Evolutionary conservation across 2,113 vertebrate species (phyloP), one percentile per base, ranked within the genome.

Genomic region (Syrrhaptes paradoxus): DNA sequence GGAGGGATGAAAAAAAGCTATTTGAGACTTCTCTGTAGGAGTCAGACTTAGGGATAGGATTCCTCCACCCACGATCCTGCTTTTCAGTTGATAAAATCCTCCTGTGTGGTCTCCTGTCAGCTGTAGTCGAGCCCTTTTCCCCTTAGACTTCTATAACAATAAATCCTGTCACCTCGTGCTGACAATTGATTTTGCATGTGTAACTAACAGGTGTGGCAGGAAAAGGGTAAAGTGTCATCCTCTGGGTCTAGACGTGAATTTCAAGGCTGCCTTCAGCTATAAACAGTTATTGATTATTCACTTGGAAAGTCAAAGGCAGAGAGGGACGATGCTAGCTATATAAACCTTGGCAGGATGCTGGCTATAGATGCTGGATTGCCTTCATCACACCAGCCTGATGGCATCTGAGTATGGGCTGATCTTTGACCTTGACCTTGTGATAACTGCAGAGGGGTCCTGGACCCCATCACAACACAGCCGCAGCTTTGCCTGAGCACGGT

Each of bases 231-330:
- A 93, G 73, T 74, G 84, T 81, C 73, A 57, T 85, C 61, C 83
- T 55, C 83, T n/a, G 68, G 83, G 89, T 57, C 91, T 67, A 48
- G 65, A 15, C 31, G 7, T 87, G 94, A 77, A 89, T 89, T 95
- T 86, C 89, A 90, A 90, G 89, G 80, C 86, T 92, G 90, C 73
- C 86, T 95, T 52, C 48, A 88, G 65, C 90, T 71, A 13, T 78
- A 81, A 95, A 81, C 46, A 81, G 43, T 67, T 84, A 89, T 81
- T 90, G 91, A 95, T 96, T 92, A 93, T 95, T 93, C 94, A 34
- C 88, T 84, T 55, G 86, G 57, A 89, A 92, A 93, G 88, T 18
- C 91, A 95, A 71, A 92, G 68, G 36, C 72, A 89, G 72, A 73
- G 85, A 67, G 72, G 89, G 71, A 63, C 55, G 68, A 48, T 55